Base-by-base conservation (phyloP, 2,113 vertebrate species). In the Manacus vitellinus region DNA sequence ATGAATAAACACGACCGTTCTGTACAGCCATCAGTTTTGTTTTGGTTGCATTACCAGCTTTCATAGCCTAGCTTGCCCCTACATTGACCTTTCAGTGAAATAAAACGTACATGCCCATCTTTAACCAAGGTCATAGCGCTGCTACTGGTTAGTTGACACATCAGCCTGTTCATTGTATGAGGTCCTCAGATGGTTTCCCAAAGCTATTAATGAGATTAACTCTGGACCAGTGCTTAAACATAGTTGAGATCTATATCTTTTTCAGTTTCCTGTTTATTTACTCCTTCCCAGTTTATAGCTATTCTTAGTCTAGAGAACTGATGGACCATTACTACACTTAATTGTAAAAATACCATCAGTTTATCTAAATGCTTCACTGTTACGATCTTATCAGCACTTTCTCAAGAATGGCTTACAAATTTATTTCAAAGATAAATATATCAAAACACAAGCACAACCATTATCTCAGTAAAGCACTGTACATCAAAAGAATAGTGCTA, bases 391-490 rank as follows among this genome's bases (percentile, higher is more conserved):
- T 74, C 68, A 77, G 51, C 43, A 65, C 39, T 84, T 89, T 68
- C 58, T 73, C 67, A 92, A 78, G 35, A 81, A 55, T 4, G 61
- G 63, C 81, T 83, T 83, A 80, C 67, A 95, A 91, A 78, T 80
- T 85, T 94, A 85, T 85, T 91, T 95, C 66, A 58, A 85, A 85
- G 62, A 65, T 81, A 88, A 94, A 93, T 76, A 70, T 43, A 90
- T 54, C 78, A 88, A 39, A 80, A 92, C 27, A 83, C 17, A 86
- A 90, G 67, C 68, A 85, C 25, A 78, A 65, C 31, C 5, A 81
- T 91, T 78, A 96, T 88, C 76, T 90, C 52, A 86, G 73, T 41
- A 80, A 95, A 94, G 61, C 79, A 75, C 9, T 21, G 15, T 94
- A 86, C 28, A 68, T 94, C 78, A 88, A 84, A 41, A 83, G 27